phyloP scores from a whole-genome alignment of 2,113 vertebrate genomes.

The Symphodus melops region DNA sequence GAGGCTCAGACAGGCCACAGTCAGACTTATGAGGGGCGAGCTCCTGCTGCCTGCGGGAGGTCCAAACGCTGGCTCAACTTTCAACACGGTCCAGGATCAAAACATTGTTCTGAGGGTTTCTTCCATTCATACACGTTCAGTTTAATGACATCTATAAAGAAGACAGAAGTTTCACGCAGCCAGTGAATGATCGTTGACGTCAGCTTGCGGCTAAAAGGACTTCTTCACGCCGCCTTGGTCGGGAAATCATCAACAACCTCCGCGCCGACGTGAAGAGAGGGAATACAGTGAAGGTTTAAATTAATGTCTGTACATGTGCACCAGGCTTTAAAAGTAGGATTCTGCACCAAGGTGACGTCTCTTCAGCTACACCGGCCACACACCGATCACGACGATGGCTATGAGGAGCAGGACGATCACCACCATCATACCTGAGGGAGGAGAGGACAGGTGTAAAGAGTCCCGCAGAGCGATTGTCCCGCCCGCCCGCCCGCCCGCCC shows the following conservation, averaged over 20 bases:
- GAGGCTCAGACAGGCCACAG: constrained; percentile 38
- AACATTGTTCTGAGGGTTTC: background rate
- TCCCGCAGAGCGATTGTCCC: no score
- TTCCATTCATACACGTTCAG: constrained; percentile 2
- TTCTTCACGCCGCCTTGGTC: background rate
- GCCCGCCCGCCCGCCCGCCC: no score
- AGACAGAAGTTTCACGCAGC: background rate
- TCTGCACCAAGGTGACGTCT: constrained; percentile 18
- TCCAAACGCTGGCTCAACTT: constrained; percentile 37
- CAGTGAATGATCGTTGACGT: background rate
- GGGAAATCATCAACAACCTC: background rate
- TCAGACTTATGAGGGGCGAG: constrained; percentile 43
- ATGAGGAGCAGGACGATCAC: constrained; percentile 86
- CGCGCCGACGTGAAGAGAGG: constrained; percentile 1
- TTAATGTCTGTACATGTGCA: constrained; percentile 10
- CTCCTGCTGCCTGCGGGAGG: constrained; percentile 24
- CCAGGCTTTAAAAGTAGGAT: constrained; percentile 3
- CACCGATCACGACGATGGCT: constrained; percentile 83
- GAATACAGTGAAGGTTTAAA: constrained; percentile 9
- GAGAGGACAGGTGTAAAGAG: background rate
- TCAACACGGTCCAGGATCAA: background rate
- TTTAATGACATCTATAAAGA: constrained; percentile 30
- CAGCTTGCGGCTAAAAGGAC: background rate
- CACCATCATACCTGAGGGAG: constrained; percentile 83
- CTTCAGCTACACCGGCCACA: constrained; percentile 77